These are phyloP conservation scores for Montipora foliosa DNA, from an alignment of 64 coral and sea anemone species.

Conservation along the genomic window DNA sequence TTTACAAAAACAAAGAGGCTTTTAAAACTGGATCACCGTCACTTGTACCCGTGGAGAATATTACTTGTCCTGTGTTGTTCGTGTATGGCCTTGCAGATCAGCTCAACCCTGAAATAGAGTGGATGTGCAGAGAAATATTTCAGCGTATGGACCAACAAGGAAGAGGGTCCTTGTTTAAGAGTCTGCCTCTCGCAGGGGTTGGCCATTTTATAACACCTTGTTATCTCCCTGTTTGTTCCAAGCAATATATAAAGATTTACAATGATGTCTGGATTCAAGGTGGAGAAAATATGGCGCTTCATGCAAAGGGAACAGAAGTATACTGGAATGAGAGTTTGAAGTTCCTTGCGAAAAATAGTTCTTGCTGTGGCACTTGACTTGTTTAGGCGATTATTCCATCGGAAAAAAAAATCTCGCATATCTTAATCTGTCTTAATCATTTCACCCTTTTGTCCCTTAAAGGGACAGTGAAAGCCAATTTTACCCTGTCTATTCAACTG, in stretches of 20 bases:
- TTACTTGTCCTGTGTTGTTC: no score
- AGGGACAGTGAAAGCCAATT: no score
- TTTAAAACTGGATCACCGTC: neutral
- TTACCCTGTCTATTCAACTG: no score
- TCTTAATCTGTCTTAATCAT: no score
- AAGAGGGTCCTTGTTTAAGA: neutral
- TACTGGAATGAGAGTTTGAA: slow-evolving; percentile 39
- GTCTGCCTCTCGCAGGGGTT: neutral
- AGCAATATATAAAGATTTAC: neutral
- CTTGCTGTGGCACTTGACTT: no score
- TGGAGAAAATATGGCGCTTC: neutral
- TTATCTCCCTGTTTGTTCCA: neutral
- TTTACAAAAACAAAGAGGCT: slow-evolving; percentile 12
- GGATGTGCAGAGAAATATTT: no score
- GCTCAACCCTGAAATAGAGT: no score
- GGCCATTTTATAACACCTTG: neutral
- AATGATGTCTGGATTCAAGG: neutral
- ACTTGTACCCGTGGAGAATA: no score
- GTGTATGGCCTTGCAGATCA: no score
- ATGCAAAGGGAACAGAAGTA: slow-evolving; percentile 20
- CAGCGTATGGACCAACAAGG: neutral
- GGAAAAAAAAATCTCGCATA: no score
- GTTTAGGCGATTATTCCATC: no score
- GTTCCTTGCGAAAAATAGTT: neutral
- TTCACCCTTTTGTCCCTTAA: no score